A percentile compares a stretch with the other conserved stretches of the same genome.
Conservation (phyloP, 2,888 invertebrate genomes). For the Glyphotaelius pellucidus region DNA sequence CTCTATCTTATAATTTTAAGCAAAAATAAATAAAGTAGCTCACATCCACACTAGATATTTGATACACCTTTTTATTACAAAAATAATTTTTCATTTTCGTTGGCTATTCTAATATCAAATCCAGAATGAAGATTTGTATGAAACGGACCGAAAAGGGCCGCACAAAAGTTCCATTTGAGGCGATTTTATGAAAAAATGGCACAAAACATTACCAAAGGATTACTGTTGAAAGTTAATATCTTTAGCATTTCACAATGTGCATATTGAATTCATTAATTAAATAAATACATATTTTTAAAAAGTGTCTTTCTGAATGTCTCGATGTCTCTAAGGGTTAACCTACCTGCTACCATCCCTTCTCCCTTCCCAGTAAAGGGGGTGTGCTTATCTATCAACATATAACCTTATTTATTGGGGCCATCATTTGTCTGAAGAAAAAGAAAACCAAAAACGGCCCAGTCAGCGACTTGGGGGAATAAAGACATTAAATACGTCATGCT, state of each 20-base stretch:
- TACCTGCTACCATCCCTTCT: constrained; percentile 37
- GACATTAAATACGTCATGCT: constrained; percentile 56
- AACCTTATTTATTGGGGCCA: constrained; percentile 63
- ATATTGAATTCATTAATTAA: not conserved
- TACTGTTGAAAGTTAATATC: not conserved
- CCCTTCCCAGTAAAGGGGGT: constrained; percentile 51
- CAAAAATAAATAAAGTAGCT: too few relatives aligned
- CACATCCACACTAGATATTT: too few relatives aligned
- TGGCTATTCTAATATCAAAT: too few relatives aligned
- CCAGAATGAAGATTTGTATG: too few relatives aligned
- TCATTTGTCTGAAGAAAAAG: constrained; percentile 59
- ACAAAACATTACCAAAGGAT: too few relatives aligned
- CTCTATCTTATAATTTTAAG: too few relatives aligned
- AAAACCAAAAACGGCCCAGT: constrained; percentile 43
- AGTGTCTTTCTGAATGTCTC: not conserved
- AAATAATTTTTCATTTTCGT: too few relatives aligned
- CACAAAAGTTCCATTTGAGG: too few relatives aligned
- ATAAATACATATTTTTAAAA: not conserved
- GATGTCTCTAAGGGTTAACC: not conserved
- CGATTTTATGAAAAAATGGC: too few relatives aligned
- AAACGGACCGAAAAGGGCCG: too few relatives aligned
- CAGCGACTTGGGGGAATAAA: constrained; percentile 51
- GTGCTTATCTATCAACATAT: constrained; percentile 61
- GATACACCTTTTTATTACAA: too few relatives aligned
- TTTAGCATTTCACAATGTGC: not conserved